Evolutionary conservation across 2,113 vertebrate genomes (phyloP).

Genomic region (Lates calcarifer): DNA sequence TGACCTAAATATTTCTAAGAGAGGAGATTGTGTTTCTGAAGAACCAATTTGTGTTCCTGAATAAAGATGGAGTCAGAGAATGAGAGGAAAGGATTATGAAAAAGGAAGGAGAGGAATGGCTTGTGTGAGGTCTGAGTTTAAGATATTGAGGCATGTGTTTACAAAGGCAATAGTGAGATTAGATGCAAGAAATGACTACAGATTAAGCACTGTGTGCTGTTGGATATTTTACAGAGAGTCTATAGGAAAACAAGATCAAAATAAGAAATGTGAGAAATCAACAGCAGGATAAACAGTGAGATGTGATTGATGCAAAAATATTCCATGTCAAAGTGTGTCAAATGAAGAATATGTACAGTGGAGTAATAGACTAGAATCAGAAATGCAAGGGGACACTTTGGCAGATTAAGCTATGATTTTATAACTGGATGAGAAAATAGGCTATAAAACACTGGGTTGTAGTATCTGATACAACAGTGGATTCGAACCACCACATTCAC

Average conservation of each 20-base stretch:
- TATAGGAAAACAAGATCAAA: constrained; percentile 6
- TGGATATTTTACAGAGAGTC: not conserved
- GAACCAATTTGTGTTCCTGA: constrained; percentile 42
- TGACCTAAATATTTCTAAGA: constrained; percentile 59
- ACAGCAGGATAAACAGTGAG: not conserved
- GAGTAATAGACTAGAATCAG: constrained; percentile 3
- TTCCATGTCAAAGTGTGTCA: not conserved
- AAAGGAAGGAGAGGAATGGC: not conserved
- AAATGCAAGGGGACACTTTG: not conserved
- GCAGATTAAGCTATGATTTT: constrained; percentile 15
- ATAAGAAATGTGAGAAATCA: not conserved
- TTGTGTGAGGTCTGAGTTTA: constrained; percentile 18
- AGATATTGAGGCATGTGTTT: constrained; percentile 8
- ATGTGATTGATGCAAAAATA: not conserved
- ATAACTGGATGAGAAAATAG: constrained; percentile 8
- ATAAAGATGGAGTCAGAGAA: constrained; percentile 35
- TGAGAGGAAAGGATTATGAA: constrained; percentile 26
- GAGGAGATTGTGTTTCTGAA: constrained; percentile 42
- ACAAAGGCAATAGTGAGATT: constrained; percentile 6
- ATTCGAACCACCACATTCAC: not conserved
- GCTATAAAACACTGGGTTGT: not conserved
- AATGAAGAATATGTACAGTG: constrained; percentile 12
- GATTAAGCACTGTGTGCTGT: not conserved
- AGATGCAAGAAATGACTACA: constrained; percentile 17
- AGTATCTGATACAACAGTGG: not conserved